Percentiles rank a stretch among this genome's conserved stretches.
phyloP scores from a whole-genome alignment of 2,113 vertebrate genomes.

The Alectura lathami region DNA sequence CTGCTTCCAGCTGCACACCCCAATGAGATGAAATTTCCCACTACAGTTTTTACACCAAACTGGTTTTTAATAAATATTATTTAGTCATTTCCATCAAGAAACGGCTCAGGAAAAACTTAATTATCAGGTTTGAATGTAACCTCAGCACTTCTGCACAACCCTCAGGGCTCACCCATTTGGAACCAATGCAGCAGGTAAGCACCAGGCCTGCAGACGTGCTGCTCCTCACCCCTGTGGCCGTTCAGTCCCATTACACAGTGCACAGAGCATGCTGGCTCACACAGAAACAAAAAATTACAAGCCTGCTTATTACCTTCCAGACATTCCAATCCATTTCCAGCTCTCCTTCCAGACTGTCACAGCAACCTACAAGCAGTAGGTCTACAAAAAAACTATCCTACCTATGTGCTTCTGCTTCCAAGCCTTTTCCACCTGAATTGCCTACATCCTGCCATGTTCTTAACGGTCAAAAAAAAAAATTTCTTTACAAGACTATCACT shows the following conservation, averaged over 20 bases:
- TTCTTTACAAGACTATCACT: neutral
- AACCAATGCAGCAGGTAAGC: neutral
- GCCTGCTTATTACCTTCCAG: neutral
- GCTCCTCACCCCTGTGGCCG: neutral
- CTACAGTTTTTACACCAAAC: neutral
- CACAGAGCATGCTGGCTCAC: neutral
- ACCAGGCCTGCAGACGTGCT: neutral
- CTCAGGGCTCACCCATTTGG: neutral
- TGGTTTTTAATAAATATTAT: neutral
- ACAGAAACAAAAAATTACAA: neutral
- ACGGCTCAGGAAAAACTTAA: neutral
- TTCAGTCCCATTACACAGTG: neutral
- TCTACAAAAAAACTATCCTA: neutral
- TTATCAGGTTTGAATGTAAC: neutral
- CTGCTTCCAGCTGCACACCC: neutral
- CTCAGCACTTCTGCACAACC: neutral
- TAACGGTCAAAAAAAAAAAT: neutral
- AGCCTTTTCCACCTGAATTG: neutral
- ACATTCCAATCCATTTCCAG: neutral
- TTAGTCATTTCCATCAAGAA: neutral
- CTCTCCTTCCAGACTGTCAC: neutral
- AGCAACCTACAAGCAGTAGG: neutral
- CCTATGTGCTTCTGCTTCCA: neutral
- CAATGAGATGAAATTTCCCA: neutral
- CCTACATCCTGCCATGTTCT: neutral